These are phyloP conservation scores for Cetoscarus ocellatus DNA, from an alignment of 2,797 vertebrate species.

Conservation along the genomic window DNA sequence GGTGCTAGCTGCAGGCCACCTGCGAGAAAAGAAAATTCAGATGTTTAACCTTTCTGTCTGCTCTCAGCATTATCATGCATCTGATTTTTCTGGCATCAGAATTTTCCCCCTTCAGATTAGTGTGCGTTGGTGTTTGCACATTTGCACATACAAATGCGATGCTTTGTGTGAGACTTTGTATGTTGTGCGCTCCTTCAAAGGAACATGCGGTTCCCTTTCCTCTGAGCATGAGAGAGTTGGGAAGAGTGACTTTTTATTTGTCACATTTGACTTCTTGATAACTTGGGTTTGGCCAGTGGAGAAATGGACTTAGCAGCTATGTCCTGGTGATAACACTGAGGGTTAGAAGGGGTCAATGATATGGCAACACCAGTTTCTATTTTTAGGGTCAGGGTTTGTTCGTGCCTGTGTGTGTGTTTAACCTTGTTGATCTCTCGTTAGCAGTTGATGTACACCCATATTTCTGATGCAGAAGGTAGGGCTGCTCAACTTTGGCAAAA, in stretches of 20 bases:
- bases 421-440: slow-evolving; percentile 24
- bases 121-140: slow-evolving; percentile 7
- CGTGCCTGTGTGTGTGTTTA: slow-evolving; percentile 30
- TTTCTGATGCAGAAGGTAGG: neutral
- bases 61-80: slow-evolving; percentile 13
- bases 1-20: neutral
- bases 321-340: slow-evolving; percentile 27
- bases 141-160: neutral
- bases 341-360: slow-evolving; percentile 36
- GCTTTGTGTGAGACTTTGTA: neutral
- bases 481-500: too few species aligned
- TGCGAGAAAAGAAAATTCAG: neutral
- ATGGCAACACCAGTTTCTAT: slow-evolving; percentile 51
- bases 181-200: neutral
- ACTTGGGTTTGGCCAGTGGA: slow-evolving; percentile 23
- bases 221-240: slow-evolving; percentile 2
- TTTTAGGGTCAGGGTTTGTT: slow-evolving; percentile 34
- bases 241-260: slow-evolving; percentile 25
- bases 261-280: slow-evolving; percentile 9
- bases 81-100: slow-evolving; percentile 7
- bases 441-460: slow-evolving; percentile 1
- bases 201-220: slow-evolving; percentile 40
- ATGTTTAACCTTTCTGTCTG: neutral
- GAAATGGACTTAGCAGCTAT: slow-evolving; percentile 28
- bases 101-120: slow-evolving; percentile 1